Conservation (phyloP, 2,888 invertebrate species). For the Sisyra nigra region DNA sequence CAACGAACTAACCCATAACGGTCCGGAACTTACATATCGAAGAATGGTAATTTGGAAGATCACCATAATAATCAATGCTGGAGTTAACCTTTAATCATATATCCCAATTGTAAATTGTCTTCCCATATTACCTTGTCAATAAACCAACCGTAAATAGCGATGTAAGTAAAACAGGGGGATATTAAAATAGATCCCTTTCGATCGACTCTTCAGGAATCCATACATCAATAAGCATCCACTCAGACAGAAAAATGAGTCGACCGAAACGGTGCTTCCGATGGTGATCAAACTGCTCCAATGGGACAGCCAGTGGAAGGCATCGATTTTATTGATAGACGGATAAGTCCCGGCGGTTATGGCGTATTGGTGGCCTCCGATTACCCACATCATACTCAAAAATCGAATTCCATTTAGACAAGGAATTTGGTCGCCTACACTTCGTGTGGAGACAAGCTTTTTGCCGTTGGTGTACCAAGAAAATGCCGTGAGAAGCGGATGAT, state of each 20-base stretch:
- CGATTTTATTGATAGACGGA: too few relatives aligned
- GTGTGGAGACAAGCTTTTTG: conserved; percentile 24
- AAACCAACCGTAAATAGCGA: conserved; percentile 26
- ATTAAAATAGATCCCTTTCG: conserved; percentile 20
- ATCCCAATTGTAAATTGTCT: too few relatives aligned
- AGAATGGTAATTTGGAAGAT: conserved; percentile 27
- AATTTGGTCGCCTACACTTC: conserved; percentile 22
- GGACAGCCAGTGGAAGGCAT: too few relatives aligned
- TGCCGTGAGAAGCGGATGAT: conserved; percentile 12
- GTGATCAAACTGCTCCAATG: conserved; percentile 11
- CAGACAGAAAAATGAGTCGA: conserved; percentile 46
- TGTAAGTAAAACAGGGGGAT: conserved; percentile 24
- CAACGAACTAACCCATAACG: conserved; percentile 26
- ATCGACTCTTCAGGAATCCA: conserved; percentile 20
- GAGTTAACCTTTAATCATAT: conserved; percentile 26
- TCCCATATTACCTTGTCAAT: background rate
- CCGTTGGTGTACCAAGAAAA: conserved; percentile 30
- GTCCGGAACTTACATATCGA: conserved; percentile 30
- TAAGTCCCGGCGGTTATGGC: conserved; percentile 9
- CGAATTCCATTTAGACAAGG: conserved; percentile 30
- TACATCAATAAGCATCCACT: conserved; percentile 40
- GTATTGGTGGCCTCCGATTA: conserved; percentile 28
- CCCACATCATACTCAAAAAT: conserved; percentile 31
- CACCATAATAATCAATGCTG: conserved; percentile 27
- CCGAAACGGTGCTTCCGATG: conserved; percentile 32